phyloP scores from a whole-genome alignment of 1,140 invertebrate species.

The Agraylea sexmaculata region DNA sequence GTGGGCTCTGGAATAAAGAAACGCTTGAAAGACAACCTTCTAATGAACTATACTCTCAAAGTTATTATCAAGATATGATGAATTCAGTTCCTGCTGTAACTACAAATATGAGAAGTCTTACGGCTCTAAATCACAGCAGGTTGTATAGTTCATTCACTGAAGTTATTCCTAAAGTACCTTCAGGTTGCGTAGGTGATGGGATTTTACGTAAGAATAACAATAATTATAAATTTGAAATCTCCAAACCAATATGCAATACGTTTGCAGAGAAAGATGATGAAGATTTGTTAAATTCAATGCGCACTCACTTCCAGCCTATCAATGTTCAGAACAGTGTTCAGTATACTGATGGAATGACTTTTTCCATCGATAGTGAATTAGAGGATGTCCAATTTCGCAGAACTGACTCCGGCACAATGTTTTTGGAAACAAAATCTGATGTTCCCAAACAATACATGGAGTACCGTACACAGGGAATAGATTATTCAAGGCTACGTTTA shows the following conservation, averaged over 20 bases:
- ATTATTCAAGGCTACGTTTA: constrained; percentile 32
- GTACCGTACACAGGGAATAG: constrained; percentile 33
- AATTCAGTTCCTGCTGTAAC: constrained; percentile 26
- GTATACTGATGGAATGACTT: constrained; percentile 55
- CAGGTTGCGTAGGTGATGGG: constrained; percentile 15
- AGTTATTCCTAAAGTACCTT: constrained; percentile 35
- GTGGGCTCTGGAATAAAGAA: neutral
- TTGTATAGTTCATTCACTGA: constrained; percentile 45
- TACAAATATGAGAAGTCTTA: constrained; percentile 32
- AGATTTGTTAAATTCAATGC: constrained; percentile 55
- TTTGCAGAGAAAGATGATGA: constrained; percentile 36
- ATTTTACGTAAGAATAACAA: constrained; percentile 9
- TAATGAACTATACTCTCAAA: neutral
- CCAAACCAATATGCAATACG: constrained; percentile 4
- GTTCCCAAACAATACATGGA: constrained; percentile 37
- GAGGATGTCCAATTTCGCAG: constrained; percentile 43
- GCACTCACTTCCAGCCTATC: constrained; percentile 67
- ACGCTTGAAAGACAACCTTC: neutral
- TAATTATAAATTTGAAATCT: constrained; percentile 10
- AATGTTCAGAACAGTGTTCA: constrained; percentile 36
- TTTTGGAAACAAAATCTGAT: constrained; percentile 30
- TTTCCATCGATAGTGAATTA: constrained; percentile 50
- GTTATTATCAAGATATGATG: neutral
- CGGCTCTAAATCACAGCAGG: constrained; percentile 44
- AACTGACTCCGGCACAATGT: constrained; percentile 36